A percentile compares a stretch with the other conserved stretches of the same genome.
Conservation (phyloP, 1,140 invertebrate genomes). For the Aleiodes sp. region DNA sequence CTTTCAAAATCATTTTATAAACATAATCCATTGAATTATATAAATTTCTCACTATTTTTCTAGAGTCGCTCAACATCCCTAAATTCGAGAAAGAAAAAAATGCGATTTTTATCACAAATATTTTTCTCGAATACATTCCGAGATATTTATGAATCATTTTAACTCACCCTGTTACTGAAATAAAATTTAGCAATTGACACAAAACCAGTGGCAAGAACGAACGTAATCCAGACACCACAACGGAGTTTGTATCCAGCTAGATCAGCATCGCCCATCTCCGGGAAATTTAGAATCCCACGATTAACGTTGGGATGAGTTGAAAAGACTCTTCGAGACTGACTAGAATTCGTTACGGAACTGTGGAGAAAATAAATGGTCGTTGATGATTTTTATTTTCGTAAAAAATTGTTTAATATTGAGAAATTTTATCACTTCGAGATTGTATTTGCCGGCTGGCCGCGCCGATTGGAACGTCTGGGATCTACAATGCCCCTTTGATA, state of each 20-base stretch:
- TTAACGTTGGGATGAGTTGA: constrained; percentile 38
- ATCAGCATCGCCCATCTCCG: constrained; percentile 53
- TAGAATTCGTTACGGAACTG: constrained; percentile 50
- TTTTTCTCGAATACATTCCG: no score
- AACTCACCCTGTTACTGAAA: constrained; percentile 71
- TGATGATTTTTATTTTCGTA: background rate
- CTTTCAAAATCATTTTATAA: no score
- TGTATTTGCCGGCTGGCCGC: constrained; percentile 29
- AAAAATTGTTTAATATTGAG: background rate
- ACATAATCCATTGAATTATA: no score
- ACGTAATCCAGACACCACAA: constrained; percentile 74
- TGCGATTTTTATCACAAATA: no score
- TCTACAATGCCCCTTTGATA: background rate
- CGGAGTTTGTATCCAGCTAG: constrained; percentile 52
- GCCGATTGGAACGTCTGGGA: constrained; percentile 10
- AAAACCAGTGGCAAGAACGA: constrained; percentile 72
- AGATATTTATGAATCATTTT: no score
- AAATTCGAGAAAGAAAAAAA: no score
- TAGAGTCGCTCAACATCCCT: no score
- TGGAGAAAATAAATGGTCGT: constrained; percentile 25
- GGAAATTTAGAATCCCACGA: constrained; percentile 53
- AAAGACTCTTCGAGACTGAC: constrained; percentile 18
- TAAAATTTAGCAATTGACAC: constrained; percentile 75
- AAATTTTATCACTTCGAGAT: constrained; percentile 42
- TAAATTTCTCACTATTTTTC: no score